Evolutionary conservation across 2,888 invertebrate species (phyloP).

Genomic region (Erynnis tages): DNA sequence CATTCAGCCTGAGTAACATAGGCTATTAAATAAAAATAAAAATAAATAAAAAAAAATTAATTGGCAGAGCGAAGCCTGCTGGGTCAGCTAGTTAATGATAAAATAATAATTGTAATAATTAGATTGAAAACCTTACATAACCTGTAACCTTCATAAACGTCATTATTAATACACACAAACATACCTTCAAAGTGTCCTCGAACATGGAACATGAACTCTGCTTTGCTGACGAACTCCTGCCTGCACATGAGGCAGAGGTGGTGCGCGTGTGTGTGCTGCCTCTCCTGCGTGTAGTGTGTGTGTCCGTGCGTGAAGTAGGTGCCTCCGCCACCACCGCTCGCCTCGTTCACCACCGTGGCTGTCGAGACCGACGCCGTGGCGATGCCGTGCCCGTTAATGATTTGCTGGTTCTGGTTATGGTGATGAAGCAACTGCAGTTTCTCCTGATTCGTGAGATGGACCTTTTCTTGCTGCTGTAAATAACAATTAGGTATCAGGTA

Average conservation of each 20-base stretch:
- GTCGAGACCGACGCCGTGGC: constrained; percentile 70
- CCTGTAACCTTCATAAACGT: too few species aligned
- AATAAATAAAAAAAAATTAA: too few species aligned
- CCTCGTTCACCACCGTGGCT: constrained; percentile 70
- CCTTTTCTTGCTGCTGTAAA: constrained; percentile 73
- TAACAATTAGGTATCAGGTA: too few species aligned
- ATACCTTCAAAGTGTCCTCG: constrained; percentile 85
- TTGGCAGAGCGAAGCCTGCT: too few species aligned
- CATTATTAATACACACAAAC: too few species aligned
- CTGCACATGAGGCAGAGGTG: constrained; percentile 85
- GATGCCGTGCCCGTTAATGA: constrained; percentile 70
- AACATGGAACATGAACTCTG: constrained; percentile 86
- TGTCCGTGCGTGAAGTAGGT: constrained; percentile 75
- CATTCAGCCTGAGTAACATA: too few species aligned
- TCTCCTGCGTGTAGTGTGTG: constrained; percentile 70
- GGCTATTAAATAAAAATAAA: too few species aligned
- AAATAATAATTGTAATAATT: too few species aligned
- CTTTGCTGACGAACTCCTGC: constrained; percentile 84
- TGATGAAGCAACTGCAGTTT: constrained; percentile 73
- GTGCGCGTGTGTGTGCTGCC: constrained; percentile 74
- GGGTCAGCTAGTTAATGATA: too few species aligned
- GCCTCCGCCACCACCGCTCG: constrained; percentile 50
- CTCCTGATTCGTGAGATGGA: constrained; percentile 74
- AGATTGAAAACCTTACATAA: too few species aligned
- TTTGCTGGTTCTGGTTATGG: constrained; percentile 76